Evolutionary conservation across 2,888 invertebrate genomes (phyloP).

Genomic region (Heteropelma amictum): DNA sequence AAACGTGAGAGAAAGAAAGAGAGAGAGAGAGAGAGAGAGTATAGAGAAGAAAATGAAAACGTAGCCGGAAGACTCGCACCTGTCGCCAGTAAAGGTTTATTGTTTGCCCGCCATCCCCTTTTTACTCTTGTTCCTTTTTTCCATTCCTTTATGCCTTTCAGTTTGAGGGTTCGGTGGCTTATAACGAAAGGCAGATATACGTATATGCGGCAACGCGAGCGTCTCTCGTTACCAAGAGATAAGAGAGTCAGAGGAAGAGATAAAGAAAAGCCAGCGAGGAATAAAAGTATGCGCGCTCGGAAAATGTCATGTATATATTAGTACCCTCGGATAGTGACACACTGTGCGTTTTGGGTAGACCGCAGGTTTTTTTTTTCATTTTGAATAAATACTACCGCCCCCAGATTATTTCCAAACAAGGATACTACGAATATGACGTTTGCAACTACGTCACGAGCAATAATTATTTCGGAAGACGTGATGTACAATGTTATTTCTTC

Average conservation of each 20-base stretch:
- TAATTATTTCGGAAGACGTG: too few species aligned
- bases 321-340: slow-evolving; percentile 1
- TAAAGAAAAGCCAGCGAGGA: slow-evolving; percentile 18
- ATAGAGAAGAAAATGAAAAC: slow-evolving; percentile 32
- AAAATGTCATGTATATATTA: slow-evolving; percentile 11
- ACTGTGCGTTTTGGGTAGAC: too few species aligned
- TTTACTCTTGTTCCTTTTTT: slow-evolving; percentile 23
- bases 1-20: background rate
- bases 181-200: slow-evolving; percentile 29
- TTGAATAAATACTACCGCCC: too few species aligned
- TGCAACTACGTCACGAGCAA: too few species aligned
- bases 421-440: too few species aligned
- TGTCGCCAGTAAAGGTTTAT: slow-evolving; percentile 49
- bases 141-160: slow-evolving; percentile 31
- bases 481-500: too few species aligned
- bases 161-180: slow-evolving; percentile 37
- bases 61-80: slow-evolving; percentile 48
- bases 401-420: too few species aligned
- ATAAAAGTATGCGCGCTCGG: slow-evolving; percentile 19
- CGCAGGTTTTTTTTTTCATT: too few species aligned
- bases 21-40: background rate
- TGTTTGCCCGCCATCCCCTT: slow-evolving; percentile 32
- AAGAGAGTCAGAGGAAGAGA: slow-evolving; percentile 24
- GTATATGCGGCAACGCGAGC: slow-evolving; percentile 4
- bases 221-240: slow-evolving; percentile 22